Base-by-base conservation (phyloP, 2,888 invertebrate species). In the Trichopria drosophilae region DNA sequence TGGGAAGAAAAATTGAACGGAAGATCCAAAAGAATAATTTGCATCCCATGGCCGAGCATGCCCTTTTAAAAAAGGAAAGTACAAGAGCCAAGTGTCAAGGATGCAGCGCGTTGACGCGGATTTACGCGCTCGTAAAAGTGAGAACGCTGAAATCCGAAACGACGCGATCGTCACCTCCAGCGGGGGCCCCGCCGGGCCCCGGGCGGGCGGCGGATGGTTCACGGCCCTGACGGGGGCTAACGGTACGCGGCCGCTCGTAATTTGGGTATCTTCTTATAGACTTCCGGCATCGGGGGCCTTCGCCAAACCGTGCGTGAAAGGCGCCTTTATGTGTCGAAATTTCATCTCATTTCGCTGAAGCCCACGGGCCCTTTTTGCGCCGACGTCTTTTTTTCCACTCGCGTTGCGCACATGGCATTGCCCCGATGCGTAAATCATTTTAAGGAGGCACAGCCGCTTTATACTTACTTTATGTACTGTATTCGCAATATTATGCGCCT, bases 211-310 rank as follows among this genome's bases (percentile, higher is more conserved):
- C n/a, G n/a, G n/a, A n/a, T n/a, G n/a, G n/a, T n/a, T n/a, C n/a
- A n/a, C n/a, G n/a, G n/a, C n/a, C n/a, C n/a, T n/a, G n/a, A n/a
- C n/a, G n/a, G n/a, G n/a, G n/a, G n/a, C n/a, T 71, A 71, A 71
- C 70, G 71, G 71, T 68, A 69, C 61, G 37, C 53, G n/a, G n/a
- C 34, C 45, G 55, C 57, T 61, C 62, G 65, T 66, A 70, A 70
- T 71, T 70, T 69, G 62, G 69, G 63, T 63, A 68, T 63, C 56
- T 58, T 57, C 59, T 60, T 51, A 53, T 59, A 60, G 53, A 64
- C 58, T 64, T 65, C 63, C 65, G 64, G 63, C 57, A 55, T 47
- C 52, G 43, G 23, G 32, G 49, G 31, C 52, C 35, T n/a, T n/a
- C 46, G 32, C 41, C 37, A n/a, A 40, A 41, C 50, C 45, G 22